Evolutionary conservation across 2,888 invertebrate species (phyloP), one percentile per base, ranked within the genome.

Genomic region (Galerucella calmariensis): DNA sequence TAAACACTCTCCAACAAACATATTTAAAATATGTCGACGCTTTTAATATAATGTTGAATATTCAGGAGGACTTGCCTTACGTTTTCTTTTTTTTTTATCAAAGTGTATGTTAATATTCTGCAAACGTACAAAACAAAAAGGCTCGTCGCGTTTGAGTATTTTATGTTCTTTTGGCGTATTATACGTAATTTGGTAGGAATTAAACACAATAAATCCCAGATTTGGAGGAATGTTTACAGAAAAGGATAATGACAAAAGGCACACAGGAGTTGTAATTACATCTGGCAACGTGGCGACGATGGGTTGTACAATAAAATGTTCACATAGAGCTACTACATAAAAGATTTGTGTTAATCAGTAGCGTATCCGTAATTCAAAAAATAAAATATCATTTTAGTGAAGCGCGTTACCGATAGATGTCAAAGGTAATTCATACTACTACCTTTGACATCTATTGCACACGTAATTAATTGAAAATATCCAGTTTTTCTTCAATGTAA

Each of bases 201-300:
- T 76, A 76, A 68, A 72, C 74, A 74, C 58, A 67, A 75, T 77
- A 77, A 77, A 77, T 75, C 75, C 77, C 75, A 75, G 77, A 74
- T 75, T 75, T 71, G 61, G 73, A 62, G 74, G 69, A 74, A 77
- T 74, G 77, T 75, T 77, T 75, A 74, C 77, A 74, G 74, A 69
- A 71, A 75, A 71, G 75, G 75, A 74, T 75, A 72, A 74, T 70
- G 77, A 75, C 72, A 66, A 73, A 72, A 75, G 75, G 72, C 62
- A 62, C 41, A 65, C 63, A 72, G 77, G 20, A 74, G 74, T 20
- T 20, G 46, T 77, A 77, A 77, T 77, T 77, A 76, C 75, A 41
- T 59, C 56, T 67, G 72, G 72, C 67, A 77, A 67, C 69, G 41
- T 66, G 66, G 68, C 69, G 69, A 59, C n/a, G 74, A 63, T 24